Conservation (phyloP, 2,888 invertebrate genomes). For the Lysandra bellargus region DNA sequence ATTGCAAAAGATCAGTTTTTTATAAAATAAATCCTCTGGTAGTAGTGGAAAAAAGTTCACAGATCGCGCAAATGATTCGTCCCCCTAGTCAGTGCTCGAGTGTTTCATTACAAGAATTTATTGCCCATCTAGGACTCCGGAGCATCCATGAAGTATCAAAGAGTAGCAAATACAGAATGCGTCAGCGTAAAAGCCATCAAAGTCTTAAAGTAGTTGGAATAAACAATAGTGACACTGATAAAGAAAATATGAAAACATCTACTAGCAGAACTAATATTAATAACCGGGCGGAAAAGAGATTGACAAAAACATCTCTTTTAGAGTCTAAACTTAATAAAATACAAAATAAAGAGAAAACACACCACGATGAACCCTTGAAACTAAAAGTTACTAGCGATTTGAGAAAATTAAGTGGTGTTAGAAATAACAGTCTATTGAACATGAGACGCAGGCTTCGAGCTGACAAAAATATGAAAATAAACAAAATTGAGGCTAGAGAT, state of each 20-base stretch:
- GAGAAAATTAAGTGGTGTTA: not conserved
- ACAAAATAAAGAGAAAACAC: not conserved
- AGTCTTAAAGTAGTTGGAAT: not conserved
- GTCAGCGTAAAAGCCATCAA: not conserved
- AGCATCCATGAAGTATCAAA: constrained; percentile 16
- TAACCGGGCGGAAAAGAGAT: not conserved
- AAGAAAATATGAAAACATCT: constrained; percentile 8
- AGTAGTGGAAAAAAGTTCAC: not conserved
- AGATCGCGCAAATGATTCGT: constrained; percentile 28
- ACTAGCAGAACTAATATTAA: not conserved
- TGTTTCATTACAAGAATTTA: constrained; percentile 27
- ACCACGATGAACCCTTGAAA: not conserved
- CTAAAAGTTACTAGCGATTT: not conserved
- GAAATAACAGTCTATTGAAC: not conserved
- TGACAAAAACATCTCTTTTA: not conserved
- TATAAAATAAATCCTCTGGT: constrained; percentile 34
- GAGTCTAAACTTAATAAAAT: not conserved
- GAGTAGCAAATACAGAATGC: constrained; percentile 15
- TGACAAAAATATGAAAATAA: not conserved
- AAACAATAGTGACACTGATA: constrained; percentile 9
- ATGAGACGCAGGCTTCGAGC: not conserved
- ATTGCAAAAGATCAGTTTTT: constrained; percentile 31
- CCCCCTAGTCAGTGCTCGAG: constrained; percentile 25
- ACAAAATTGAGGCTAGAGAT: not conserved
- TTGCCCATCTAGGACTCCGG: constrained; percentile 19